Evolutionary conservation across 1,140 invertebrate species (phyloP), one percentile per base, ranked within the genome.

Genomic region (Globodera rostochiensis): DNA sequence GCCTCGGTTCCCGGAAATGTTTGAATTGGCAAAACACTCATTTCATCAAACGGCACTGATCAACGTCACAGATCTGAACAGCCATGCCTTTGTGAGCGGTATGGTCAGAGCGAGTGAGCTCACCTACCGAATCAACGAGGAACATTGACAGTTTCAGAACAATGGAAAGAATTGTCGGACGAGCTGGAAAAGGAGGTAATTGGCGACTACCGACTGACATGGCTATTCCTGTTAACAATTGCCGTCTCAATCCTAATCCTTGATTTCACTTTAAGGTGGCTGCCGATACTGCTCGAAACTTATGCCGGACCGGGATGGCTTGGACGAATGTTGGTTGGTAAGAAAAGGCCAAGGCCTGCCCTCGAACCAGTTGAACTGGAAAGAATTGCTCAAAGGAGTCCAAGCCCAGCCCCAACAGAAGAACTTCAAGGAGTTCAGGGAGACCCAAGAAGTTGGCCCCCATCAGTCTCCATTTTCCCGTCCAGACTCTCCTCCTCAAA

Each of bases 11-110:
- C 50, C 50, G 45, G n/a, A 7, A 25, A 45, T 50, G 11, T 74
- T n/a, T 8, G 6, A 74, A 50, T 6, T 45, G n/a, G n/a, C n/a
- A 2, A 45, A 8, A 11, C 53, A 50, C 73, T 53, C 47, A 74
- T 8, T n/a, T 74, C n/a, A 74, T 8, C 25, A 74, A 74, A n/a
- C n/a, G n/a, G n/a, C 77, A 1, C 60, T 73, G 21, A n/a, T 74
- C 8, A 74, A 74, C 6, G 15, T 74, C 47, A 36, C 73, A n/a
- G 73, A 74, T 0, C 6, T 74, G 7, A 74, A 74, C 0, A 74
- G 25, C 6, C 73, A 74, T 6, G 25, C 73, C 0, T 74, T 74
- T 74, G 25, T 74, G 46, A 74, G 49, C 11, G 60, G 60, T 3
- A 47, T 46, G 73, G 45, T 45, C 9, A 74, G 36, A 15, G 73